Evolutionary conservation across 2,113 vertebrate species (phyloP).

Genomic region (Eleginops maclovinus): DNA sequence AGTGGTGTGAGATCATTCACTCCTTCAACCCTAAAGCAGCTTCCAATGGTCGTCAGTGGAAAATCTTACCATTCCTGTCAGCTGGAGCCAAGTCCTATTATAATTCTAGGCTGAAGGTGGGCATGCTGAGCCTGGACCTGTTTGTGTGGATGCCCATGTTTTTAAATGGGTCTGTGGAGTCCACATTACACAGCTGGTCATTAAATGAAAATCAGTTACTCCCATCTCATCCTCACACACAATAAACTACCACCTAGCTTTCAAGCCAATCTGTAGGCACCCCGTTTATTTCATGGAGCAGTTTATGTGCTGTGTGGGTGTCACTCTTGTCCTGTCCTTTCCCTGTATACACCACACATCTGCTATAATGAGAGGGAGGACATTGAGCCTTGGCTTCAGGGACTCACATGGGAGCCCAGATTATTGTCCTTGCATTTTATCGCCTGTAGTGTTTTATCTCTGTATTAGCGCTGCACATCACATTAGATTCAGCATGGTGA

Average conservation of each 20-base stretch:
- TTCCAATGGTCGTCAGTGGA: slow-evolving; percentile 24
- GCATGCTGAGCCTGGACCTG: slow-evolving; percentile 11
- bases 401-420: slow-evolving; percentile 51
- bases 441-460: slow-evolving; percentile 44
- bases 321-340: slow-evolving; percentile 52
- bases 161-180: slow-evolving; percentile 57
- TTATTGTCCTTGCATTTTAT: slow-evolving; percentile 56
- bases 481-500: slow-evolving; percentile 50
- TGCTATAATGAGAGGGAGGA: slow-evolving; percentile 61
- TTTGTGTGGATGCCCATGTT: slow-evolving; percentile 44
- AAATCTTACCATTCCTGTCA: slow-evolving; percentile 64
- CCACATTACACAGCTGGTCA: slow-evolving; percentile 69
- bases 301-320: slow-evolving; percentile 61
- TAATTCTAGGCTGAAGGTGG: slow-evolving; percentile 43
- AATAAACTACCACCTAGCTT: slow-evolving; percentile 54
- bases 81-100: slow-evolving; percentile 67
- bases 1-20: slow-evolving; percentile 8
- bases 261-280: slow-evolving; percentile 48
- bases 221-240: slow-evolving; percentile 54
- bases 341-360: slow-evolving; percentile 53
- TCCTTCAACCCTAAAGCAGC: slow-evolving; percentile 45
- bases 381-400: slow-evolving; percentile 66
- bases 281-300: slow-evolving; percentile 63
- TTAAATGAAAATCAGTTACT: slow-evolving; percentile 70
- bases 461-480: slow-evolving; percentile 42